Base-by-base conservation (phyloP, 2,888 invertebrate genomes). In the Caenorhabditis auriculariae region DNA sequence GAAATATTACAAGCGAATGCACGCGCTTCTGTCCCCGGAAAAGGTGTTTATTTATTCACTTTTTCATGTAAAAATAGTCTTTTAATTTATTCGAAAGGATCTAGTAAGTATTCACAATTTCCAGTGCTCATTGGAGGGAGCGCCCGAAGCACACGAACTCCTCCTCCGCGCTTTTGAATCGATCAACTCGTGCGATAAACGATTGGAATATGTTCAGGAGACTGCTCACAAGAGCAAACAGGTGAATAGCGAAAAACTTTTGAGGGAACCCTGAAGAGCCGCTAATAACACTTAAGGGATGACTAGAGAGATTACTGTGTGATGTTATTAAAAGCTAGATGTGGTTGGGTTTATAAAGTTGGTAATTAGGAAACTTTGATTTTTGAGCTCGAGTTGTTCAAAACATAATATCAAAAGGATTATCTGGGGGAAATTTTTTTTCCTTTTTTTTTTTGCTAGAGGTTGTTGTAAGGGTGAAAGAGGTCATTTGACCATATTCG, bases 101-200 rank as follows among this genome's bases (percentile, higher is more conserved):
- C n/a, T n/a, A n/a, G n/a, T n/a, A n/a, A n/a, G 12, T 23, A 12
- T 27, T 46, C n/a, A 26, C 35, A 44, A 47, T 54, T 54, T 59
- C 12, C 32, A 69, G 65, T 60, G 60, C 37, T 39, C 19, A 3
- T 32, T 48, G 9, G 64, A 67, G 4, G 93, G 93, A 28, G 93
- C 93, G 0, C 93, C 93, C 81, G 93, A 94, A 84, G 93, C 93
- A 35, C 94, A 93, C 83, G 93, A 93, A 85, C 93, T 94, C 81
- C 85, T 94, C 69, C 92, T 91, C 76, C 90, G 92, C 81, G 93
- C 93, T 6, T 94, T 94, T 84, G 93, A 93, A 82, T 88, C 93
- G 82, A 91, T 94, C 74, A 93, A 93, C 26, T 91, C 90, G 83
- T 89, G 91, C 76, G 91, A 91, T 9, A 17, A 37, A 7, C 38